Base-by-base conservation (phyloP, 2,113 vertebrate genomes). In the Hemichromis elongatus region DNA sequence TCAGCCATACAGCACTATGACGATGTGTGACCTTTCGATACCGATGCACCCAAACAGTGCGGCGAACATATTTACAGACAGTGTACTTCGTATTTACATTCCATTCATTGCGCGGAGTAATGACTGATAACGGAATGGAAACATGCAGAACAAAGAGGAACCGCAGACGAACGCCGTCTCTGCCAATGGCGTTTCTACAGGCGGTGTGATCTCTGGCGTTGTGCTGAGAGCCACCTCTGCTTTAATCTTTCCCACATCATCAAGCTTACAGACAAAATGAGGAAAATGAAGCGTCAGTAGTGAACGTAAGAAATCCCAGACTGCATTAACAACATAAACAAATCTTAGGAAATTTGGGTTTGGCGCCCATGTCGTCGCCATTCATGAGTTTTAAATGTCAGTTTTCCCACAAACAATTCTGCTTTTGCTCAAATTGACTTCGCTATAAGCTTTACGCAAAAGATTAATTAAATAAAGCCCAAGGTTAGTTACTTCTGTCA, bases 1-100 rank as follows among this genome's bases (percentile, higher is more conserved):
- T 81, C 13, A 54, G 83, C 89, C 57, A 56, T 45, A 55, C 80
- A 87, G 47, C 68, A 80, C 77, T 81, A 81, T 35, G 73, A 83
- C 52, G 4, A 75, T 81, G 42, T 30, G 24, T 28, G 89, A 89
- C 85, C 42, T 45, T 54, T 80, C 73, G 77, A 81, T 75, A 88
- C 83, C 28, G 42, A 82, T 84, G 63, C 79, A 83, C 59, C 70
- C 13, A 33, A 79, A 92, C 87, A 86, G 54, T 83, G 80, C 86
- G 87, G 79, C 88, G 77, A 86, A 92, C 86, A 90, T 92, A 90
- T 93, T 84, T 91, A 93, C 91, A 95, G 75, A 73, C 77, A 63
- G 42, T 55, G 86, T 86, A 66, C 80, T 88, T 88, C 35, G 61
- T 85, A 91, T 89, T 91, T 92, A 93, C 92, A 92, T 89, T 90